These are phyloP conservation scores for Ptilorrhoa leucosticta DNA, from an alignment of 2,113 vertebrate genomes.

Conservation along the genomic window DNA sequence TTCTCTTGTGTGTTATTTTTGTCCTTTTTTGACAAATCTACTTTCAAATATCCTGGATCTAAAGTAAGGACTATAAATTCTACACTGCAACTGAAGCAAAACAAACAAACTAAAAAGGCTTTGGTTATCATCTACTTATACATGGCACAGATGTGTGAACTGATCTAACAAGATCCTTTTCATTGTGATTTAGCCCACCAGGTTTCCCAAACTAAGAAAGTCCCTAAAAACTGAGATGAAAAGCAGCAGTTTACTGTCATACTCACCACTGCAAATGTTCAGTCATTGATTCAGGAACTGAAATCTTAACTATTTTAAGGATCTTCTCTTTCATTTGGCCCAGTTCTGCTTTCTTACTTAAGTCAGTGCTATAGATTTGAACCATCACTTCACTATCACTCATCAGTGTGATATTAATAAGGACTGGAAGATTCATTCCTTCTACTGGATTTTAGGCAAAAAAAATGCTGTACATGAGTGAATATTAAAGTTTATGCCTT, in stretches of 20 bases:
- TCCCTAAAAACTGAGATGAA: not conserved
- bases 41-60: not conserved
- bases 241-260: not conserved
- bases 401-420: not conserved
- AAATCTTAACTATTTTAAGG: not conserved
- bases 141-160: not conserved
- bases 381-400: not conserved
- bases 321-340: not conserved
- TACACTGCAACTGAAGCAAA: not conserved
- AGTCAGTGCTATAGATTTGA: not conserved
- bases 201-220: not conserved
- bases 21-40: not conserved
- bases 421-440: not conserved
- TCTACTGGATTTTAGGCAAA: not conserved
- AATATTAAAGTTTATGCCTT: slow-evolving; percentile 67
- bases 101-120: not conserved
- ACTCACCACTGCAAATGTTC: not conserved
- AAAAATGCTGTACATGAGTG: slow-evolving; percentile 5
- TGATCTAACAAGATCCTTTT: not conserved
- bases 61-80: not conserved
- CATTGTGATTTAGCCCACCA: not conserved
- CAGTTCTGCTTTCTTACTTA: not conserved
- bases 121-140: not conserved
- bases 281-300: not conserved
- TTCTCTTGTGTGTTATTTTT: not conserved